Conservation (phyloP, 2,113 vertebrate genomes). For the Nibea albiflora region DNA sequence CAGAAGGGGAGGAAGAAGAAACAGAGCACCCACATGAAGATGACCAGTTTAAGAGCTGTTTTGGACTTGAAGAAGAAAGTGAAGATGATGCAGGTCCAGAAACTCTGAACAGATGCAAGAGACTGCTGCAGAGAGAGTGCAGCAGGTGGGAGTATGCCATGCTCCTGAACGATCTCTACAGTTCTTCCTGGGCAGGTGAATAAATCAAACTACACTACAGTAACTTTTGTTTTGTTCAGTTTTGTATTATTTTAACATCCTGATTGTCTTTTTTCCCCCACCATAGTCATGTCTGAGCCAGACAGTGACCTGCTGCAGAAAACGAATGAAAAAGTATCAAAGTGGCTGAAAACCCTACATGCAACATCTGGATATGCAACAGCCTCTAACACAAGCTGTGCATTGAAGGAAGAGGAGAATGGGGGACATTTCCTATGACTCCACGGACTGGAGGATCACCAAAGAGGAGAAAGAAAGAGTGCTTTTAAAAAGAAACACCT, state of each 20-base stretch:
- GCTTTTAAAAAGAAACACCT: background rate
- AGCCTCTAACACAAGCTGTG: background rate
- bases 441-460: background rate
- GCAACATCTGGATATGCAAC: background rate
- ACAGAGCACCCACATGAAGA: background rate
- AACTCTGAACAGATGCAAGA: background rate
- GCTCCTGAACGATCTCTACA: background rate
- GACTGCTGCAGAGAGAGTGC: constrained; percentile 30
- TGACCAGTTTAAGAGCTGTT: background rate
- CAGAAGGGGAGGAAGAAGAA: too few species aligned
- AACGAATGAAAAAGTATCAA: background rate
- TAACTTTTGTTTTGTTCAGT: too few species aligned
- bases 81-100: background rate
- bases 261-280: background rate
- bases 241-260: background rate
- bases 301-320: too few species aligned
- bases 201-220: background rate
- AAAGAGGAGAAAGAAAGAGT: background rate
- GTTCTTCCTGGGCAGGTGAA: background rate
- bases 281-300: background rate
- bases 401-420: background rate
- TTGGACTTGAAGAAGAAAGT: background rate
- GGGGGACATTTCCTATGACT: too few species aligned
- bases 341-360: background rate
- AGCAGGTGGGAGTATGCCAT: constrained; percentile 4